phyloP scores from a whole-genome alignment of 2,113 vertebrate genomes.

The Microtus pennsylvanicus region DNA sequence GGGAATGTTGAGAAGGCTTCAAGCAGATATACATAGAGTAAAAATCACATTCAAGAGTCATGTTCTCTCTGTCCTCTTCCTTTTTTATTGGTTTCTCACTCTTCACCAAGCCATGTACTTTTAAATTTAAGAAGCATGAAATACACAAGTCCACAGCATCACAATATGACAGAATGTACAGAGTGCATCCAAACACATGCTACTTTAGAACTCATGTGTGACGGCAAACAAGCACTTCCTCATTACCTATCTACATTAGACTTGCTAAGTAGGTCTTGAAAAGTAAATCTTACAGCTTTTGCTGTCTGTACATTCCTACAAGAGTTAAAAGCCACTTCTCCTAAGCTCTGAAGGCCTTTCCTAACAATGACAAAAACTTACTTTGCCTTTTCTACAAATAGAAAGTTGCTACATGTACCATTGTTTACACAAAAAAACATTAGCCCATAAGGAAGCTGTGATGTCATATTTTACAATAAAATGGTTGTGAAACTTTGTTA shows the following conservation, averaged over 20 bases:
- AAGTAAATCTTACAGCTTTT: slow-evolving; percentile 25
- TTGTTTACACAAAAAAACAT: slow-evolving; percentile 40
- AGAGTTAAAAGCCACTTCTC: slow-evolving; percentile 43
- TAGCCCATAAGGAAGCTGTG: slow-evolving; percentile 58
- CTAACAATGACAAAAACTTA: slow-evolving; percentile 46
- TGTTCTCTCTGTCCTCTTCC: not conserved
- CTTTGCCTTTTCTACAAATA: slow-evolving; percentile 70
- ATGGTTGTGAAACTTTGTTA: slow-evolving; percentile 44
- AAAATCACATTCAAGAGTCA: not conserved
- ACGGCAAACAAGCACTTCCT: slow-evolving; percentile 15
- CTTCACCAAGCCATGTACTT: not conserved
- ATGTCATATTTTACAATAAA: slow-evolving; percentile 67
- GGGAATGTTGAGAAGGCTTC: not conserved
- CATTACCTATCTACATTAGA: slow-evolving; percentile 4
- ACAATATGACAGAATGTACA: not conserved
- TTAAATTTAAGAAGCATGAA: slow-evolving; percentile 6
- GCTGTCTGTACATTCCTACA: not conserved
- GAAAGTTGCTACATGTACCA: slow-evolving; percentile 63
- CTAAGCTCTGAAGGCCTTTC: slow-evolving; percentile 28
- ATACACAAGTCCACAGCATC: not conserved
- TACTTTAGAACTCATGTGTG: not conserved
- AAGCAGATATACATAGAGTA: not conserved
- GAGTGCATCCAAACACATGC: not conserved
- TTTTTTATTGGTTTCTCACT: not conserved
- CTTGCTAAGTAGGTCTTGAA: slow-evolving; percentile 2